A percentile compares a stretch with the other conserved stretches of the same genome.
phyloP scores from a whole-genome alignment of 2,797 vertebrate species.

The Hyperoplus immaculatus region DNA sequence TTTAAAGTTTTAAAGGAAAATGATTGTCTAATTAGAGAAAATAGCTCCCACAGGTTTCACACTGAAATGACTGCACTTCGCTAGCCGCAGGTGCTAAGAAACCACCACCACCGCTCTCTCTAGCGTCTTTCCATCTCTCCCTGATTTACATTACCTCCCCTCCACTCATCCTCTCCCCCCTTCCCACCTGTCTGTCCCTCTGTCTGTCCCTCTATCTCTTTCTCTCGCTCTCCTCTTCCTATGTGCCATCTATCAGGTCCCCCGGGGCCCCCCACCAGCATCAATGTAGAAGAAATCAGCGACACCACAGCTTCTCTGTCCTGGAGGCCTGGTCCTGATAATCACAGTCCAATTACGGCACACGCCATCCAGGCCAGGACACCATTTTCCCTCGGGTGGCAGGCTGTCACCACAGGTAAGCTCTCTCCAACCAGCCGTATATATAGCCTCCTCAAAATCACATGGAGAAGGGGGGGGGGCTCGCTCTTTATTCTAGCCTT shows the following conservation, averaged over 20 bases:
- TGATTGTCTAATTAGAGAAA: conserved; percentile 76
- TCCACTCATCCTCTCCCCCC: background rate
- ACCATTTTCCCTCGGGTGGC: conserved; percentile 98
- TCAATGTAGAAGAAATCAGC: conserved; percentile 95
- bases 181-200: background rate
- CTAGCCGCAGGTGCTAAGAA: conserved; percentile 68
- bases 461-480: conserved; percentile 21
- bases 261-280: conserved; percentile 93
- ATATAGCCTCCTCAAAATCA: conserved; percentile 64
- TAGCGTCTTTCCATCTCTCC: conserved; percentile 54
- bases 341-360: conserved; percentile 97
- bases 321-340: conserved; percentile 96
- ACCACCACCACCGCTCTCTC: conserved; percentile 19
- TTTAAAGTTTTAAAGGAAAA: conserved; percentile 61
- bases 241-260: conserved; percentile 88
- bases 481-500: conserved; percentile 54
- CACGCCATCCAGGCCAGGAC: conserved; percentile 96
- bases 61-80: conserved; percentile 54
- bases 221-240: conserved; percentile 35
- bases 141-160: conserved; percentile 67
- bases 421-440: conserved; percentile 74
- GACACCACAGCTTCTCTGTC: conserved; percentile 95
- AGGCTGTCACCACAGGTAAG: conserved; percentile 97
- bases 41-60: conserved; percentile 71
- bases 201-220: conserved; percentile 50